Evolutionary conservation across 2,797 vertebrate species (phyloP), one percentile per base, ranked within the genome.

Genomic region (Iguana delicatissima): DNA sequence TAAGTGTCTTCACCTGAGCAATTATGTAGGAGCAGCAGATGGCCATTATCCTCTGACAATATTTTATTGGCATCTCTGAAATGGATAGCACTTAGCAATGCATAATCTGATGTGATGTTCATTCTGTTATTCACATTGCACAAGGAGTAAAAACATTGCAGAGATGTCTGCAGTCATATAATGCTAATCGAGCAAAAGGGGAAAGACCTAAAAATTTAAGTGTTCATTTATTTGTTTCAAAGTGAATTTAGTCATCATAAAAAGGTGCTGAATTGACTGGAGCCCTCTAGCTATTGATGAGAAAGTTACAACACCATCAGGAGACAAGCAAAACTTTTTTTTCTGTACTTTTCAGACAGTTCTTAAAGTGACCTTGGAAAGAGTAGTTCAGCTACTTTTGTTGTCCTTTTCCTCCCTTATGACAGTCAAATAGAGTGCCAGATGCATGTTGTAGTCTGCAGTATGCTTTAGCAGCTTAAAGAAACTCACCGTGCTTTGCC

Each of bases 31-130:
- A 91, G 46, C 69, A 91, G 50, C 92, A 94, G 92, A 92, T 89
- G 90, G 80, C 84, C 91, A 4, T 91, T 92, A 77, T 1, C 64
- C 87, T 93, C 72, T 73, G 69, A 88, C 74, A 95, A 0, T 93
- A 67, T 90, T 95, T 95, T 93, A 87, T 20, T 91, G 87, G 69
- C 14, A 3, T 77, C 80, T 93, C 29, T 91, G 85, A 91, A 94
- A 83, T 67, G 83, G 79, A 26, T 89, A 87, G 55, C 12, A 50
- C 91, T 93, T 93, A 86, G 90, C 29, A 3, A 57, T n/a, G 86
- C 86, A 84, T 91, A 80, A 90, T 55, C 50, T 7, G 50, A 24
- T 89, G 42, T 92, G 86, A 91, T 80, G 86, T 79, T 91, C 90
- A 57, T 87, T 90, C 89, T 91, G 81, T 91, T 92, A 85, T 16